Base-by-base conservation (phyloP, 2,113 vertebrate genomes). In the Cynocephalus volans region DNA sequence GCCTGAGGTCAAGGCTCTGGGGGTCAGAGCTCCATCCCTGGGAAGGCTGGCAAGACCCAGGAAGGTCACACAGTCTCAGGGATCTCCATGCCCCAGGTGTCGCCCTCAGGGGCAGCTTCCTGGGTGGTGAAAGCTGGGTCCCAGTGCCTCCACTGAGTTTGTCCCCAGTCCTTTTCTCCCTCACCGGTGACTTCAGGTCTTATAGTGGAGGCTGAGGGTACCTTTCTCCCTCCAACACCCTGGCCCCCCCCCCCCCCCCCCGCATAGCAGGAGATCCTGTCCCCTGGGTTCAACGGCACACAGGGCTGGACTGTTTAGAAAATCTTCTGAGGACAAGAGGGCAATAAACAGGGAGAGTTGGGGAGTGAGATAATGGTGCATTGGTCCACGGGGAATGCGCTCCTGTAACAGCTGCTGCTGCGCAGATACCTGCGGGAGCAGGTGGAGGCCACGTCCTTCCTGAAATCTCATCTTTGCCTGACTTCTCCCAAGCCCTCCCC, bases 61-160 rank as follows among this genome's bases (percentile, higher is more conserved):
- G 83, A 26, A 41, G 85, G 72, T 26, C n/a, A 21, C n/a, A 21
- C 15, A 11, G 19, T 17, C 31, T 11, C 1, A 23, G 28, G 23
- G 26, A 33, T 31, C 73, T 54, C 56, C 0, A 0, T 0, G 0
- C n/a, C 28, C 48, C 1, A 2, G 33, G 11, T 10, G 11, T 33
- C 31, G 14, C 48, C 28, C 77, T 18, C 45, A 65, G 8, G 3
- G 15, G n/a, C 31, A 21, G 33, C n/a, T 23, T 90, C 52, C 67
- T 26, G 17, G 52, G 4, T 33, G 15, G 24, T 26, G 80, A 19
- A 23, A n/a, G 21, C 8, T 21, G 17, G 31, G 8, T 21, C 26
- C 3, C 33, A 75, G 28, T 2, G 17, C 3, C 13, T 19, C 10
- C 0, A 31, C 17, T 5, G 24, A 13, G 26, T 33, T 41, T 65